These are phyloP conservation scores for Drosophila bipectinata DNA, from an alignment of 1,140 invertebrate genomes.

Conservation along the genomic window DNA sequence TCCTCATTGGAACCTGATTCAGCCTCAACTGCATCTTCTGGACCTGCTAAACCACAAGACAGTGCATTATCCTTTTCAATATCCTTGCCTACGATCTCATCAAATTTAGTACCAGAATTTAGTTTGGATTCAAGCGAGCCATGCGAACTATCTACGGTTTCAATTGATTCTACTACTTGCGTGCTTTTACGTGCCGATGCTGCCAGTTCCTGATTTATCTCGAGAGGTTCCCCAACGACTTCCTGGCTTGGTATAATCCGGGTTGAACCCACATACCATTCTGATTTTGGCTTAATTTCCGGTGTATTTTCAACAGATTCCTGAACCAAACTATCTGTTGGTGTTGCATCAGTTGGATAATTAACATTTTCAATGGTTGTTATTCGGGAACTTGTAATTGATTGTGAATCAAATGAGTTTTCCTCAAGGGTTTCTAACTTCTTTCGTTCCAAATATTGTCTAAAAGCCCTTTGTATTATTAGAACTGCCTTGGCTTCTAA, in stretches of 20 bases:
- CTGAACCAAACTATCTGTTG: constrained; percentile 15
- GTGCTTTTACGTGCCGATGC: constrained; percentile 28
- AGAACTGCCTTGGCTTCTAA: constrained; percentile 12
- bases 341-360: constrained; percentile 18
- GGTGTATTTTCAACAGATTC: constrained; percentile 1
- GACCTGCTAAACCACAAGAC: constrained; percentile 71
- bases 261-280: constrained; percentile 71
- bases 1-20: constrained; percentile 26
- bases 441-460: constrained; percentile 34
- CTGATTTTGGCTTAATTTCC: constrained; percentile 15
- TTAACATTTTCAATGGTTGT: constrained; percentile 31
- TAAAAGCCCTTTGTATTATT: constrained; percentile 36
- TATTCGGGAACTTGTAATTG: constrained; percentile 41
- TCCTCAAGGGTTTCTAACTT: constrained; percentile 16
- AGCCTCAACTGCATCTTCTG: constrained; percentile 14
- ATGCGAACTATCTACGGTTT: constrained; percentile 42
- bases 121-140: constrained; percentile 58
- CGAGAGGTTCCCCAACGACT: constrained; percentile 17
- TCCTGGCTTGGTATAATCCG: constrained; percentile 46
- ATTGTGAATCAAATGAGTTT: constrained; percentile 20
- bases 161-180: constrained; percentile 40
- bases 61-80: constrained; percentile 60
- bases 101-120: constrained; percentile 40
- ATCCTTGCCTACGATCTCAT: constrained; percentile 25
- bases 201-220: constrained; percentile 13